These are phyloP conservation scores for Rhipidura dahli DNA, from an alignment of 2,113 vertebrate species.

Conservation along the genomic window DNA sequence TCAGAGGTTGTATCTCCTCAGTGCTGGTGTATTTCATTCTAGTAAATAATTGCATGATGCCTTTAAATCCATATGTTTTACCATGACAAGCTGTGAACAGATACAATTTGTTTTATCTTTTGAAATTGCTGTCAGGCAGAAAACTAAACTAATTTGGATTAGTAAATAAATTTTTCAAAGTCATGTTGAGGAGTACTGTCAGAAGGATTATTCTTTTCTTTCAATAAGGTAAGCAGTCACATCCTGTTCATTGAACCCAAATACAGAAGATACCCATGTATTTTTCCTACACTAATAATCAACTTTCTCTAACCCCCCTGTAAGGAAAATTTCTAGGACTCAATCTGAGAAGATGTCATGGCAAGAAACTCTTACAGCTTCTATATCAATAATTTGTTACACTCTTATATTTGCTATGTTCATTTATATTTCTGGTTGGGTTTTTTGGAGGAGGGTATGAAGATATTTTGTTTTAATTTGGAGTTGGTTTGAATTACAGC, in stretches of 20 bases:
- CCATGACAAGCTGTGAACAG: not conserved
- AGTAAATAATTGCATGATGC: not conserved
- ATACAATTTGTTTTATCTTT: not conserved
- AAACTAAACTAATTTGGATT: slow-evolving; percentile 16
- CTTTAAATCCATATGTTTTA: not conserved
- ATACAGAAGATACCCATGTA: not conserved
- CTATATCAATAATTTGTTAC: not conserved
- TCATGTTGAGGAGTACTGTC: not conserved
- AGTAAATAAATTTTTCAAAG: not conserved
- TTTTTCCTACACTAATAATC: not conserved
- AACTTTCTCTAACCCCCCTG: not conserved
- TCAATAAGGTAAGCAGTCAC: not conserved
- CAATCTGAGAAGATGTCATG: not conserved
- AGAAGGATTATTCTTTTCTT: not conserved
- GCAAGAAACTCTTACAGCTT: not conserved
- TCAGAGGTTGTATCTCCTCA: not conserved
- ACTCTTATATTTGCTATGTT: not conserved
- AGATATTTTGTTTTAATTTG: not conserved
- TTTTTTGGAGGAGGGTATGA: not conserved
- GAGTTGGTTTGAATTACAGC: not conserved
- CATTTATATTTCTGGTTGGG: not conserved
- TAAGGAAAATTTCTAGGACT: not conserved
- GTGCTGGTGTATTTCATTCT: not conserved
- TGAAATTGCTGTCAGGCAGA: not conserved
- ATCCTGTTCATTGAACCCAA: not conserved